Evolutionary conservation across 2,797 vertebrate genomes (phyloP).

Genomic region (Huso huso): DNA sequence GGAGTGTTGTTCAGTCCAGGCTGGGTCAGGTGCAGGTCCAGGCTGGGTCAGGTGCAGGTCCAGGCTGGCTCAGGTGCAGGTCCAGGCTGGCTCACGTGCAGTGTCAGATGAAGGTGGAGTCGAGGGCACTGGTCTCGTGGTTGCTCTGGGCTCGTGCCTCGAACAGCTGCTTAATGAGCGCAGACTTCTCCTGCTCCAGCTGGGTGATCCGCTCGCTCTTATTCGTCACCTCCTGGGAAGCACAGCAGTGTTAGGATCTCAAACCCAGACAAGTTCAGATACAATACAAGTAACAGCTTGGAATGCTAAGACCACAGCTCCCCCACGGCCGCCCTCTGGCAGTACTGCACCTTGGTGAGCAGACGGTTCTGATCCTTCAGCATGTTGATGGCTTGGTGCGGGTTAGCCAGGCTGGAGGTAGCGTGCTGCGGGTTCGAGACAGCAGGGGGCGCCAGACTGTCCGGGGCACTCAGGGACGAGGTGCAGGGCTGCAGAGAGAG

Average conservation of each 20-base stretch:
- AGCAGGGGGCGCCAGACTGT: slow-evolving; percentile 23
- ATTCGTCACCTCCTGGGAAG: slow-evolving; percentile 76
- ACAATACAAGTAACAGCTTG: no score
- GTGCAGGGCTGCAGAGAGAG: slow-evolving; percentile 45
- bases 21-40: not conserved
- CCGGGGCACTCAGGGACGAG: slow-evolving; percentile 20
- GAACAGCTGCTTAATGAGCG: slow-evolving; percentile 92
- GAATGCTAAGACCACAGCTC: not conserved
- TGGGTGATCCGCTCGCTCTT: slow-evolving; percentile 86
- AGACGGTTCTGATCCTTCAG: slow-evolving; percentile 92
- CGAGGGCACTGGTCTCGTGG: slow-evolving; percentile 72
- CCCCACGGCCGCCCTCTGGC: not conserved
- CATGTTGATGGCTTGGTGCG: slow-evolving; percentile 77
- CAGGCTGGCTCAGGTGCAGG: no score
- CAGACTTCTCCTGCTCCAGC: slow-evolving; percentile 89
- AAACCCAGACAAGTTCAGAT: no score
- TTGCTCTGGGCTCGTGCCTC: slow-evolving; percentile 70
- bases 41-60: not conserved
- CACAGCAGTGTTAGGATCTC: no score
- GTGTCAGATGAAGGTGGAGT: slow-evolving; percentile 89
- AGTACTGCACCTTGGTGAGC: slow-evolving; percentile 74
- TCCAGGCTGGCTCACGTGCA: no score
- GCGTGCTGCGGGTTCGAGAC: slow-evolving; percentile 36
- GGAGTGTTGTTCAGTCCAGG: not conserved
- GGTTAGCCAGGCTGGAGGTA: slow-evolving; percentile 38